Conservation (phyloP, 2,797 vertebrate genomes). For the Phoeniculus purpureus region DNA sequence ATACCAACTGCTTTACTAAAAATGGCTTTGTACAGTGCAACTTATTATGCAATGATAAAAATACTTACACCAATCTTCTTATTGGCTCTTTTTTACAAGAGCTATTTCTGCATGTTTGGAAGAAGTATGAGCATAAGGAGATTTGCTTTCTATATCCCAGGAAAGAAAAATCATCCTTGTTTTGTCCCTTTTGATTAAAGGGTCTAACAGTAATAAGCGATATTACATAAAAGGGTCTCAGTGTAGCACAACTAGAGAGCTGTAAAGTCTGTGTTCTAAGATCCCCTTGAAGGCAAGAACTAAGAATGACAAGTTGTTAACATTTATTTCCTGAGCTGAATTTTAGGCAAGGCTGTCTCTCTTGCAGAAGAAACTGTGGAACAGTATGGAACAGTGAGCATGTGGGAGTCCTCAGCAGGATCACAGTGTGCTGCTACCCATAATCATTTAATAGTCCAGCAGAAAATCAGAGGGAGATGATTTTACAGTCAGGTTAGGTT, state of each 20-base stretch:
- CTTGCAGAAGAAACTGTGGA: background rate
- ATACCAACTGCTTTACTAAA: background rate
- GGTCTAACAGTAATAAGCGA: background rate
- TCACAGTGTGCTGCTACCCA: background rate
- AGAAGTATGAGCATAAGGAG: background rate
- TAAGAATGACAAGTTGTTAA: slow-evolving; percentile 14
- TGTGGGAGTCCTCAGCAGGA: slow-evolving; percentile 25
- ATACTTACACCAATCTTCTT: slow-evolving; percentile 1
- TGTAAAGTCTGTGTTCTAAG: background rate
- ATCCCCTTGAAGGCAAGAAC: slow-evolving; percentile 14
- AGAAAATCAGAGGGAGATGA: background rate
- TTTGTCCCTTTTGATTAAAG: slow-evolving; percentile 26
- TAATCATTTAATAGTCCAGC: background rate
- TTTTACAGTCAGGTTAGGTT: background rate
- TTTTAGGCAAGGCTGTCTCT: background rate
- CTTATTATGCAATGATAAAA: slow-evolving; percentile 2
- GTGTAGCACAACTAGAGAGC: background rate
- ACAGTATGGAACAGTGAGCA: background rate
- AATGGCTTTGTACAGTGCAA: background rate
- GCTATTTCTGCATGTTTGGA: background rate
- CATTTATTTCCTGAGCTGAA: background rate
- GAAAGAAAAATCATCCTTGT: slow-evolving; percentile 1
- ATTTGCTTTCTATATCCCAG: background rate
- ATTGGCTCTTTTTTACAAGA: background rate
- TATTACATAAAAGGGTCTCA: slow-evolving; percentile 8